These are phyloP conservation scores for Venusia cambrica DNA, from an alignment of 2,888 invertebrate genomes.

Conservation along the genomic window DNA sequence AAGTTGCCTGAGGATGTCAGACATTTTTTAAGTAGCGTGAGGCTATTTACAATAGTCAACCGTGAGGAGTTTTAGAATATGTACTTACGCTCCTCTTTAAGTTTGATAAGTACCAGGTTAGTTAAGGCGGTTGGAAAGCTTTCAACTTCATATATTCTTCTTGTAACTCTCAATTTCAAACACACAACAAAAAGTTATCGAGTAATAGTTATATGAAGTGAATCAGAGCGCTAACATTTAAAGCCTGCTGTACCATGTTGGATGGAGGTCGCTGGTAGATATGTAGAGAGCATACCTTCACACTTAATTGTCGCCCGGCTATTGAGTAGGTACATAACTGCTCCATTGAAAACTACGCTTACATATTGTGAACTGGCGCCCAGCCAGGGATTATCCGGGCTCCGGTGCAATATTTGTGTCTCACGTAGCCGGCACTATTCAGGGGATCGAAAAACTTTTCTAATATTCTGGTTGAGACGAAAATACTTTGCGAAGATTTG, in stretches of 20 bases:
- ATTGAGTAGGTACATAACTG: conserved; percentile 28
- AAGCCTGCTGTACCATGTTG: conserved; percentile 2
- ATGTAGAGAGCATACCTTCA: conserved; percentile 14
- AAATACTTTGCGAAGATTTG: conserved; percentile 56
- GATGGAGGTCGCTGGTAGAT: conserved; percentile 8
- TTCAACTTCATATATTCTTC: too few relatives aligned
- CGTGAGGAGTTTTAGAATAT: too few relatives aligned
- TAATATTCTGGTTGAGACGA: conserved; percentile 67
- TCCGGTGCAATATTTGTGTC: conserved; percentile 70
- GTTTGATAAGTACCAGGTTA: too few relatives aligned
- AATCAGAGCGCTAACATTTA: too few relatives aligned
- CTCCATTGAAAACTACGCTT: conserved; percentile 63
- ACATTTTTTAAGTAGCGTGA: too few relatives aligned
- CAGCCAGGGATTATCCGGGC: conserved; percentile 70
- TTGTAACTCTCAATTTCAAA: too few relatives aligned
- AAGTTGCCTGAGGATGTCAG: too few relatives aligned
- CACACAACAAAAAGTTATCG: too few relatives aligned
- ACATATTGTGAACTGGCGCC: conserved; percentile 72
- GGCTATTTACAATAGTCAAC: too few relatives aligned
- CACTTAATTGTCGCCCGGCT: conserved; percentile 27
- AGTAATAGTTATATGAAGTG: too few relatives aligned
- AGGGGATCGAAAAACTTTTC: conserved; percentile 77
- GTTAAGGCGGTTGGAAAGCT: too few relatives aligned
- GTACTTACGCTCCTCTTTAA: too few relatives aligned
- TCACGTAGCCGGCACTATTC: conserved; percentile 67